Base-by-base conservation (phyloP, 2,888 invertebrate species). In the Ganaspis brasiliensis region DNA sequence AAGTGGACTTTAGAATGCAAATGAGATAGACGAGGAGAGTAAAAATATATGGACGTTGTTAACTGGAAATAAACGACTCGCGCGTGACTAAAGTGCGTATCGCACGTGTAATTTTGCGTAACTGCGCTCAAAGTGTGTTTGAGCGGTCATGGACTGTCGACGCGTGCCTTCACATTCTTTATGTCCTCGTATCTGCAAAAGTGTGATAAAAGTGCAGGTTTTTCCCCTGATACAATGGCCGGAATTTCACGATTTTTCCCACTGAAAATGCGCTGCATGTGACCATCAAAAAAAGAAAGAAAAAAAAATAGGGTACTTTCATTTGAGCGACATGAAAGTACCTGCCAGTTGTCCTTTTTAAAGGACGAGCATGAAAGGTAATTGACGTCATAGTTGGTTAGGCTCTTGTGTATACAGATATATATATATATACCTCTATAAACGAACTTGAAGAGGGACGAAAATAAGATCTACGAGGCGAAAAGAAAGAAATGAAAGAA, bases 21-120 rank as follows among this genome's bases (percentile, higher is more conserved):
- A 52, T 21, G 24, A 72, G 79, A 67, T 74, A 57, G 72, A 63
- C 35, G 74, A 71, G 55, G 67, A 73, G 75, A 75, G 71, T 73
- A 37, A 21, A 61, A 61, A 63, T 40, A 63, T 40, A 37, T 21
- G 21, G 40, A 40, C 37, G 21, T 40, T 21, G 63, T 63, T 63
- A 63, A 40, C 59, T 16, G 59, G 35, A 35, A 61, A 61, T 19
- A 63, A 52, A 52, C 19, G 52, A 19, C 12, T 63, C 40, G 35
- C 37, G 19, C 63, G 63, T 40, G 35, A 63, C 37, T 21, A 19
- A 63, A 63, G 63, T 63, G 63, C 40, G 40, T 63, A 63, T 21
- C 61, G 37, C 21, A 37, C 61, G 19, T 37, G 37, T 61, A 37
- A 37, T 37, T 37, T 61, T 63, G 63, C 37, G 37, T 14, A 21